These are phyloP conservation scores for Drosophila ananassae DNA, from an alignment of 1,140 invertebrate genomes.

Conservation along the genomic window DNA sequence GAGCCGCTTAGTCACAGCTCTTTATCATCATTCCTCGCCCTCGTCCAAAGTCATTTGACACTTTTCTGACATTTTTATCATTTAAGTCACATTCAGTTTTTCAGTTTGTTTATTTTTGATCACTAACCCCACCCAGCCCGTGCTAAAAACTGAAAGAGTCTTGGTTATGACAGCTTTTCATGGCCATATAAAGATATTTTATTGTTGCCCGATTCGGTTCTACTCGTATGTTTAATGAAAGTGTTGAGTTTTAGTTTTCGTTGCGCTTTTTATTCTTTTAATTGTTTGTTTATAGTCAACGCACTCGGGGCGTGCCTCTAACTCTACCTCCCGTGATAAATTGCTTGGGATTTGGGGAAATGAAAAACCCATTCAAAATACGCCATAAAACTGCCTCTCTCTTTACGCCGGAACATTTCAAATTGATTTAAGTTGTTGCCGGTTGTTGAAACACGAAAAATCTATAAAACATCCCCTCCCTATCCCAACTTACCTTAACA, in stretches of 20 bases:
- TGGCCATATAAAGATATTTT: slow-evolving; percentile 69
- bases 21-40: slow-evolving; percentile 81
- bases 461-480: slow-evolving; percentile 61
- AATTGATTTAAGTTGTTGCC: slow-evolving; percentile 75
- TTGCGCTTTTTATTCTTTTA: slow-evolving; percentile 66
- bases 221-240: slow-evolving; percentile 60
- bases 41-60: slow-evolving; percentile 76
- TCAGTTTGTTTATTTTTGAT: slow-evolving; percentile 45
- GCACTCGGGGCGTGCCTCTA: slow-evolving; percentile 43
- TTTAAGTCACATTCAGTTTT: slow-evolving; percentile 75
- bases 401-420: slow-evolving; percentile 50
- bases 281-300: slow-evolving; percentile 81
- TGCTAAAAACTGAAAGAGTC: slow-evolving; percentile 1
- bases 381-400: slow-evolving; percentile 64
- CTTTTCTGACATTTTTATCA: slow-evolving; percentile 79
- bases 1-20: slow-evolving; percentile 68
- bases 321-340: slow-evolving; percentile 65
- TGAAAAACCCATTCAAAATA: slow-evolving; percentile 72
- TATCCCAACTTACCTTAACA: slow-evolving; percentile 61
- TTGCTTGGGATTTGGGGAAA: slow-evolving; percentile 42
- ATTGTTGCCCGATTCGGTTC: slow-evolving; percentile 72
- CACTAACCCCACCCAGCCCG: background rate
- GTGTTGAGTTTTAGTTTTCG: slow-evolving; percentile 78
- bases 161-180: slow-evolving; percentile 62
- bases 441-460: slow-evolving; percentile 65